Conservation (phyloP, 2,797 vertebrate genomes). For the Mus spretus region DNA sequence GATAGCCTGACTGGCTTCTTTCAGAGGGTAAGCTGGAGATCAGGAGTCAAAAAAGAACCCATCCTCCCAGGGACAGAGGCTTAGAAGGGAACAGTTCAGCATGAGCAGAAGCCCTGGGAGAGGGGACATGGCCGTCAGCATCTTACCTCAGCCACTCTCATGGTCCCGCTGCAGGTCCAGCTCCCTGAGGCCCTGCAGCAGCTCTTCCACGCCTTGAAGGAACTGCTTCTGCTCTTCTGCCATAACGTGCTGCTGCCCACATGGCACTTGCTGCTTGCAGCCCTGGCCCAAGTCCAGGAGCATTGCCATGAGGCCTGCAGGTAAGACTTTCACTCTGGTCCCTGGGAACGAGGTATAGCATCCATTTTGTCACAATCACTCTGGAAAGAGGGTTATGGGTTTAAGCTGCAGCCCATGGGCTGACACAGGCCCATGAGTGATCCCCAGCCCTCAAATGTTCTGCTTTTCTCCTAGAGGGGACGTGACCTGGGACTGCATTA, state of each 20-base stretch:
- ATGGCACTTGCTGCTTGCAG: slow-evolving; percentile 85
- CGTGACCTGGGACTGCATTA: slow-evolving; percentile 93
- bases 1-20: slow-evolving; percentile 88
- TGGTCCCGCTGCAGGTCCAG: slow-evolving; percentile 88
- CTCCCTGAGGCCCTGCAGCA: slow-evolving; percentile 92
- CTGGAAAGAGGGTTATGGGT: background rate
- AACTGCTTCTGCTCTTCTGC: slow-evolving; percentile 92
- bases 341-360: no score
- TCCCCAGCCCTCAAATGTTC: background rate
- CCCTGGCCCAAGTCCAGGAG: slow-evolving; percentile 90
- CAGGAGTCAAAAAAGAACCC: background rate
- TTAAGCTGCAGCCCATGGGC: background rate
- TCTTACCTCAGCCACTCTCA: background rate
- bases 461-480: slow-evolving; percentile 91
- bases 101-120: background rate
- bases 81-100: background rate
- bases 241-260: slow-evolving; percentile 91
- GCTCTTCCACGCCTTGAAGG: slow-evolving; percentile 88
- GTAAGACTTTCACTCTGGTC: slow-evolving; percentile 88
- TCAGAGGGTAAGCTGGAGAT: slow-evolving; percentile 91
- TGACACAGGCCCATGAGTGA: background rate
- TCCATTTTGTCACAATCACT: background rate
- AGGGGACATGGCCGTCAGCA: background rate
- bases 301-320: slow-evolving; percentile 93
- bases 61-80: background rate